Percentiles rank a stretch among this genome's conserved stretches.
Evolutionary conservation across 1,140 invertebrate species (phyloP).

Genomic region (Drosophila ercepeae): DNA sequence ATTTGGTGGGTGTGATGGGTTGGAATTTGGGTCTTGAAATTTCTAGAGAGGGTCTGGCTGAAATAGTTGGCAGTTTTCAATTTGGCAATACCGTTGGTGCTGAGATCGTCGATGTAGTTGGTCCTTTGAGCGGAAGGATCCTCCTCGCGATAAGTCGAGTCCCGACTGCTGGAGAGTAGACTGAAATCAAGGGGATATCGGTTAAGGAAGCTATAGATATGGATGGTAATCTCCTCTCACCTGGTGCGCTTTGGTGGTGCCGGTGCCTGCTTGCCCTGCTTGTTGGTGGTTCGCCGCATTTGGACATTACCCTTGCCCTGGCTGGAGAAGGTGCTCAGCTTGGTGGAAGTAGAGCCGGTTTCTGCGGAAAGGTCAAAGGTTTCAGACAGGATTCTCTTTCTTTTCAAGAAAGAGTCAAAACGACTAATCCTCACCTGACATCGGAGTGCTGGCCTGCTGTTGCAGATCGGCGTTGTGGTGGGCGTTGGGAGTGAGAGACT

Average conservation of each 20-base stretch:
- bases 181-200: constrained; percentile 84
- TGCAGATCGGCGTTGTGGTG: constrained; percentile 70
- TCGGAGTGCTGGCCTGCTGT: constrained; percentile 72
- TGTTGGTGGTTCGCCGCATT: constrained; percentile 93
- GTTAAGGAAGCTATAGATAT: neutral
- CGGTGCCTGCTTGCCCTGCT: constrained; percentile 96
- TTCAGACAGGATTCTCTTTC: neutral
- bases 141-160: constrained; percentile 83
- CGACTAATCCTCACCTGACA: constrained; percentile 70
- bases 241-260: constrained; percentile 97
- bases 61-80: constrained; percentile 58
- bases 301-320: constrained; percentile 88
- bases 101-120: constrained; percentile 40
- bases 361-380: constrained; percentile 71
- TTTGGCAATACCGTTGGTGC: constrained; percentile 74
- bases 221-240: constrained; percentile 83
- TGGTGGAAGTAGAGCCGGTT: constrained; percentile 85
- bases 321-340: constrained; percentile 88
- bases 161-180: constrained; percentile 89
- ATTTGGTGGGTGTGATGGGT: constrained; percentile 67
- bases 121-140: constrained; percentile 55
- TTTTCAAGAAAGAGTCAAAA: too few relatives aligned
- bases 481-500: constrained; percentile 49
- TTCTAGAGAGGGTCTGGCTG: constrained; percentile 79
- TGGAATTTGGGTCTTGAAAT: constrained; percentile 80